Evolutionary conservation across 1,140 invertebrate genomes (phyloP), one percentile per base, ranked within the genome.

Genomic region (Zelostemma sp.): DNA sequence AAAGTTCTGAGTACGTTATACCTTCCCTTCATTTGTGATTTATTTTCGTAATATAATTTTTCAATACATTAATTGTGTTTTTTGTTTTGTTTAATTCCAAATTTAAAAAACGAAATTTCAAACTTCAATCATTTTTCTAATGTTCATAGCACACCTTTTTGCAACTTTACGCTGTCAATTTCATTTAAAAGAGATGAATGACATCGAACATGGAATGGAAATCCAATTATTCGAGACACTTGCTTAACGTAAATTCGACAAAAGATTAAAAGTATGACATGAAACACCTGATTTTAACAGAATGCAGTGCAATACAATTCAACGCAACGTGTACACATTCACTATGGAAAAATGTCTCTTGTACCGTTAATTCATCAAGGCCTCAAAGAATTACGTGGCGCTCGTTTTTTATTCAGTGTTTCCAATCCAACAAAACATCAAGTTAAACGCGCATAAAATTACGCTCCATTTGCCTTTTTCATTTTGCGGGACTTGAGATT

Each of bases 351-450:
- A 46, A 50, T n/a, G n/a, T n/a, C n/a, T 49, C 53, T 53, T 58
- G 59, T 64, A 64, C 67, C 60, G 67, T 64, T 69, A 64, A 64
- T 64, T 69, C 57, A 64, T 69, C 67, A 69, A 69, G 67, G 67
- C 56, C 53, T 50, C 53, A 45, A 17, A 54, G 38, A 8, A 61
- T 61, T 64, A 57, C 67, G 56, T 53, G 40, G 46, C 48, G 48
- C 11, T 46, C 14, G 47, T 31, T 35, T 50, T 50, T 50, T 15
- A 50, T 16, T 9, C 48, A 16, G 1, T 15, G 3, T 33, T 50
- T 6, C 33, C 46, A 12, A 1, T n/a, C 1, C 48, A 6, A 14
- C 21, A 16, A 28, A 43, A 1, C 28, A 21, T 11, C n/a, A 15
- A 14, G 28, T 17, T 9, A 15, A 50, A 31, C 25, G 12, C 33